Evolutionary conservation across 2,797 vertebrate species (phyloP).

Genomic region (Margarornis squamiger): DNA sequence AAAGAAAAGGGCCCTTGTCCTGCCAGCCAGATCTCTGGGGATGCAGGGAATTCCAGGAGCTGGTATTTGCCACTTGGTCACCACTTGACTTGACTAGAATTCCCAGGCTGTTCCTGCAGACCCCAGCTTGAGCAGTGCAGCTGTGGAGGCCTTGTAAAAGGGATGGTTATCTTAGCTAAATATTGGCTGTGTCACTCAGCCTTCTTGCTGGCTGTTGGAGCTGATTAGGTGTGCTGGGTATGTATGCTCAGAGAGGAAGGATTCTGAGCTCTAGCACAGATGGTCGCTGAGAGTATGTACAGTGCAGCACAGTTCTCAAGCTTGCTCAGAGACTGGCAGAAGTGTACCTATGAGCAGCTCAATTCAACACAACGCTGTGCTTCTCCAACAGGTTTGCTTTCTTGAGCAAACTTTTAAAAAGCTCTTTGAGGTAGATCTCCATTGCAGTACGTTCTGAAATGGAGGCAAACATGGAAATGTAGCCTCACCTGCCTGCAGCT

Average conservation of each 20-base stretch:
- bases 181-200: background rate
- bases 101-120: background rate
- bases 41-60: background rate
- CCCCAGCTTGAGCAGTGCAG: background rate
- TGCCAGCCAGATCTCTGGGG: rapidly evolving
- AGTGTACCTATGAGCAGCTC: background rate
- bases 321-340: background rate
- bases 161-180: slow-evolving; percentile 36
- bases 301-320: background rate
- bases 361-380: background rate
- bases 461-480: background rate
- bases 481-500: background rate
- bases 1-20: background rate
- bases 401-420: background rate
- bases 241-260: background rate
- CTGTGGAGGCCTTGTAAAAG: background rate
- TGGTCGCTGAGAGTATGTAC: background rate
- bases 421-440: background rate
- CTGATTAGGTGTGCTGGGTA: background rate
- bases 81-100: background rate
- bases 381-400: background rate
- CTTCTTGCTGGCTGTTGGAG: background rate
- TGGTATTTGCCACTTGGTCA: background rate
- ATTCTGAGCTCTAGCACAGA: background rate
- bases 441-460: background rate